phyloP scores from a whole-genome alignment of 2,113 vertebrate species.

The Camelus dromedarius region DNA sequence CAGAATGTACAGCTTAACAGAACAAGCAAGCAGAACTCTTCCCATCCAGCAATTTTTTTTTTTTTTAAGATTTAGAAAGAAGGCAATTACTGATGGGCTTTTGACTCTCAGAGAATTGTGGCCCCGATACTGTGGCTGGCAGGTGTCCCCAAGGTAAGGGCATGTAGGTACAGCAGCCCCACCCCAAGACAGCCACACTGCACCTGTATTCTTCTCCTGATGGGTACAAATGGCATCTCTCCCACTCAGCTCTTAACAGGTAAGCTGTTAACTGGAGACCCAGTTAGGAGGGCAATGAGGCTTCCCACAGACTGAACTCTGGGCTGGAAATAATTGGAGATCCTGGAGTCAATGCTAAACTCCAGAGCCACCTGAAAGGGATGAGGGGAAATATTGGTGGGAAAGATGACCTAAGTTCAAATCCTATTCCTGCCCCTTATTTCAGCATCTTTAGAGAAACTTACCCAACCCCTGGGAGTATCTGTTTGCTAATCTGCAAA shows the following conservation, averaged over 20 bases:
- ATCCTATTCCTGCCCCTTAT: not conserved
- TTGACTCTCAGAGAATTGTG: not conserved
- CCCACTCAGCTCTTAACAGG: not conserved
- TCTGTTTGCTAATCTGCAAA: not conserved
- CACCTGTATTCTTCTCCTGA: not conserved
- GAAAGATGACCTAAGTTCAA: not conserved
- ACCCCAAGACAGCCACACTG: not conserved
- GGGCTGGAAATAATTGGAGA: not conserved
- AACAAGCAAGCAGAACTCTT: constrained; percentile 60
- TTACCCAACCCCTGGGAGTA: not conserved
- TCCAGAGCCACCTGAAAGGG: not conserved
- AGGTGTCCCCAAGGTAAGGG: not conserved
- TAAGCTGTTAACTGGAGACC: not conserved
- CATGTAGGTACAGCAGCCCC: too few species aligned
- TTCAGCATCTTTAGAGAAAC: not conserved
- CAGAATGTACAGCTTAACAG: constrained; percentile 45
- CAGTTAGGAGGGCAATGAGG: not conserved
- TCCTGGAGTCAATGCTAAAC: not conserved
- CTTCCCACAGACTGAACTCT: not conserved
- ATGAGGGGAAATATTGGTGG: not conserved
- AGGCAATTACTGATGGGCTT: not conserved
- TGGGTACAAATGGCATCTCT: not conserved
- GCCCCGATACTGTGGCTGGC: not conserved
- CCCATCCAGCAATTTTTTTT: not conserved
- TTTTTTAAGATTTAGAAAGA: constrained; percentile 32